phyloP scores from a whole-genome alignment of 2,797 vertebrate species.

The Chrysocyon brachyurus region DNA sequence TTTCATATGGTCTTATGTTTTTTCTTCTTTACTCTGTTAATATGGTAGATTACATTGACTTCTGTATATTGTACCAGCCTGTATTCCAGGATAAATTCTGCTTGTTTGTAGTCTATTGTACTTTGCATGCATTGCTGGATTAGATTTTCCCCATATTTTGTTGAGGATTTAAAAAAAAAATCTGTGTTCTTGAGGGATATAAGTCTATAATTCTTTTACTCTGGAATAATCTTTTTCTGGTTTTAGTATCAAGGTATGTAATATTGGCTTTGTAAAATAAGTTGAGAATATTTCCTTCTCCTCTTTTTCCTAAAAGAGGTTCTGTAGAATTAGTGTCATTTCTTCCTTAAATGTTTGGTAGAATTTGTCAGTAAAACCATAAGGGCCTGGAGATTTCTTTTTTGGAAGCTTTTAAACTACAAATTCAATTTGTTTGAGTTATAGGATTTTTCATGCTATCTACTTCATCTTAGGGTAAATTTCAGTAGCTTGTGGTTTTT shows the following conservation, averaged over 20 bases:
- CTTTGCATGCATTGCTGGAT: not conserved
- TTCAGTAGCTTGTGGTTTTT: not conserved
- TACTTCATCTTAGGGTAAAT: not conserved
- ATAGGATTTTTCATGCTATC: not conserved
- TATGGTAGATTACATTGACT: not conserved
- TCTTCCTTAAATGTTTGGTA: slow-evolving; percentile 47
- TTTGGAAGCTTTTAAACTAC: not conserved
- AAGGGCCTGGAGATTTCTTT: not conserved
- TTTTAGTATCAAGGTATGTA: slow-evolving; percentile 44
- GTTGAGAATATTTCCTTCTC: not conserved
- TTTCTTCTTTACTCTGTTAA: slow-evolving; percentile 26
- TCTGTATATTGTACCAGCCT: not conserved
- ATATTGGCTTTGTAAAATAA: slow-evolving; percentile 6
- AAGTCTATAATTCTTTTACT: not conserved
- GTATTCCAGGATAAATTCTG: not conserved
- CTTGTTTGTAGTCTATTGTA: not conserved
- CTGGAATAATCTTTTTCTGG: not conserved
- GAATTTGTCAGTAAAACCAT: slow-evolving; percentile 50
- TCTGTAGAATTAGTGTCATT: not conserved
- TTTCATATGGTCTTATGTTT: not conserved
- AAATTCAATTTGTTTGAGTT: not conserved
- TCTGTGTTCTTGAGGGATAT: not conserved
- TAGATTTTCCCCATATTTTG: not conserved
- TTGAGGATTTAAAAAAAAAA: not conserved
- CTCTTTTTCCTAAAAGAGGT: slow-evolving; percentile 7